phyloP scores from a whole-genome alignment of 1,140 invertebrate species.

The Pantala flavescens region DNA sequence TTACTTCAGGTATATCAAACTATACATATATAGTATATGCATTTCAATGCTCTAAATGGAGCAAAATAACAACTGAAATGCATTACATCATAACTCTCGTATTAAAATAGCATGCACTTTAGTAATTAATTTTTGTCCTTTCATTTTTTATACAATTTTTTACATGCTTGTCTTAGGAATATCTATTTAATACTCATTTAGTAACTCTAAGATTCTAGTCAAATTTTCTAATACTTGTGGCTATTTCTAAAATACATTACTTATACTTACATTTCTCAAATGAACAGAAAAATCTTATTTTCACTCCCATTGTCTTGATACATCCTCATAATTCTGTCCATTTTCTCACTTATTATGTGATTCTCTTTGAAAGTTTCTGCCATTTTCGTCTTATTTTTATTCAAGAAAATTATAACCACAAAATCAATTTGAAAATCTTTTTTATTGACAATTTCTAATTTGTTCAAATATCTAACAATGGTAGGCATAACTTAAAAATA shows the following conservation, averaged over 20 bases:
- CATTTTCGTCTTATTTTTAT: neutral
- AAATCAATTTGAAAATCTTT: conserved; percentile 1
- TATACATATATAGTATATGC: neutral
- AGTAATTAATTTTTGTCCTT: neutral
- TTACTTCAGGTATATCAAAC: neutral
- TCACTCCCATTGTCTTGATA: neutral
- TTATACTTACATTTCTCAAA: conserved; percentile 11
- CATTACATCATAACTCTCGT: too few species aligned
- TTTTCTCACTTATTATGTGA: neutral
- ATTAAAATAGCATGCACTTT: neutral
- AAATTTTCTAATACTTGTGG: neutral
- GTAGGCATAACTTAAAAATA: neutral
- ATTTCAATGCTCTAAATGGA: neutral
- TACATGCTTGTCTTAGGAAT: neutral
- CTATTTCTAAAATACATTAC: neutral
- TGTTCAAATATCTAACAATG: conserved; percentile 11
- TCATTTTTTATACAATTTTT: neutral
- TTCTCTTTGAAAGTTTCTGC: neutral
- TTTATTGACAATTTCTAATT: conserved; percentile 3
- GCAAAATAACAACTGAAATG: neutral
- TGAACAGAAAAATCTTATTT: conserved; percentile 4
- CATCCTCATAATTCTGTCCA: neutral
- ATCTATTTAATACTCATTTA: neutral
- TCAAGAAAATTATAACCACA: neutral
- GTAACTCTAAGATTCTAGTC: neutral